Conservation (phyloP, 2,113 vertebrate genomes). For the Tichodroma muraria region DNA sequence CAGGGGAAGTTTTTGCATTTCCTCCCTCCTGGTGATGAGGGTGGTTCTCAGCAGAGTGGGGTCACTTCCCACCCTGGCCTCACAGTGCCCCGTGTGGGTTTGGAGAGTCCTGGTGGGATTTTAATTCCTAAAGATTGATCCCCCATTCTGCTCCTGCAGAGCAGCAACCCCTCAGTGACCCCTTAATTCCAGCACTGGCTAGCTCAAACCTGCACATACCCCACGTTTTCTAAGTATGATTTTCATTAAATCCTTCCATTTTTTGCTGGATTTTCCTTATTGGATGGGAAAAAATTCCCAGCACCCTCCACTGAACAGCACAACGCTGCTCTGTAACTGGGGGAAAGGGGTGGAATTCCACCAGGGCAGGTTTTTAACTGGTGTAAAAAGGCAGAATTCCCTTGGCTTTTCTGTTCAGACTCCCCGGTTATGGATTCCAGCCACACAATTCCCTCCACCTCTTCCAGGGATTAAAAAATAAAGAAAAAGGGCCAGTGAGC, state of each 20-base stretch:
- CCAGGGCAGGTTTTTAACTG: not conserved
- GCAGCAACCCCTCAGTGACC: rapidly evolving
- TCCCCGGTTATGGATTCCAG: not conserved
- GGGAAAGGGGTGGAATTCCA: not conserved
- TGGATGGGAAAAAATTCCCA: not conserved
- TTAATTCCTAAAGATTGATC: not conserved
- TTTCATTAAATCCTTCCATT: not conserved
- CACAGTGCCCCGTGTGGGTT: not conserved
- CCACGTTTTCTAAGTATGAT: rapidly evolving
- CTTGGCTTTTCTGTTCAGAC: not conserved
- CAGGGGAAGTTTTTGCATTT: rapidly evolving
- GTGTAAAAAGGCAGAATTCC: not conserved
- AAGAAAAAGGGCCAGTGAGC: not conserved
- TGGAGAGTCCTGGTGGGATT: not conserved
- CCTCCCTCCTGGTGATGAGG: not conserved
- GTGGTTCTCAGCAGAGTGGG: not conserved
- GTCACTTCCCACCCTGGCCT: not conserved
- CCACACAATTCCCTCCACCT: not conserved
- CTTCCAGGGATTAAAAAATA: not conserved
- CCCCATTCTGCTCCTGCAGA: not conserved
- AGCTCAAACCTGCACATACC: not conserved
- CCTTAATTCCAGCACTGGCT: not conserved
- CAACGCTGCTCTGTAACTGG: too few relatives aligned
- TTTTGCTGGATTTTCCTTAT: not conserved
- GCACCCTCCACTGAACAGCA: not conserved